These are phyloP conservation scores for Leucania comma DNA, from an alignment of 2,888 invertebrate species.

Conservation along the genomic window DNA sequence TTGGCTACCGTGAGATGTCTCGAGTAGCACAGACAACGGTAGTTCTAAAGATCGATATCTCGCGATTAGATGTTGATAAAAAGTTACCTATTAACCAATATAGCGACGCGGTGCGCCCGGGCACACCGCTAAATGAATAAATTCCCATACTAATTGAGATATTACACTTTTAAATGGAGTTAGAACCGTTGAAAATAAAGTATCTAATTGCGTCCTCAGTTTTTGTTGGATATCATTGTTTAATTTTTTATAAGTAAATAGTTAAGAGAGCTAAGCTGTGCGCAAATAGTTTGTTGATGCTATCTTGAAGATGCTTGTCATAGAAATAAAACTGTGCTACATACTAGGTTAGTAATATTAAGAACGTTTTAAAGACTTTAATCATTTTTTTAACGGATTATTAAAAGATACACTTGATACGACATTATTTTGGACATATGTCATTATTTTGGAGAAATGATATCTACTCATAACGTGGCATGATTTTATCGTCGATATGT, in stretches of 20 bases:
- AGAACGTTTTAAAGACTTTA: no score
- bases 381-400: not conserved
- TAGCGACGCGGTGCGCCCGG: constrained; percentile 11
- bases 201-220: not conserved
- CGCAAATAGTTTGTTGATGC: constrained; percentile 2
- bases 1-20: constrained; percentile 45
- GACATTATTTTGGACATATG: not conserved
- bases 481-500: constrained; percentile 24
- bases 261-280: not conserved
- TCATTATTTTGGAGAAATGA: constrained; percentile 9
- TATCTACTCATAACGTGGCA: not conserved
- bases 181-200: constrained; percentile 34
- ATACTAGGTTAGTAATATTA: no score
- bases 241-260: constrained; percentile 12
- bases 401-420: not conserved
- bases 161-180: constrained; percentile 60
- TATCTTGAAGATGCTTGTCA: constrained; percentile 4
- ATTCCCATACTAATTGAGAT: constrained; percentile 50
- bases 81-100: constrained; percentile 29
- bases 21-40: constrained; percentile 41
- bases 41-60: constrained; percentile 26
- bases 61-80: constrained; percentile 20
- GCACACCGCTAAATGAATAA: constrained; percentile 45
- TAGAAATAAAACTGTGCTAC: not conserved
- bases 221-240: constrained; percentile 32